These are phyloP conservation scores for Rhea americana DNA, from an alignment of 2,113 vertebrate species.

Conservation along the genomic window DNA sequence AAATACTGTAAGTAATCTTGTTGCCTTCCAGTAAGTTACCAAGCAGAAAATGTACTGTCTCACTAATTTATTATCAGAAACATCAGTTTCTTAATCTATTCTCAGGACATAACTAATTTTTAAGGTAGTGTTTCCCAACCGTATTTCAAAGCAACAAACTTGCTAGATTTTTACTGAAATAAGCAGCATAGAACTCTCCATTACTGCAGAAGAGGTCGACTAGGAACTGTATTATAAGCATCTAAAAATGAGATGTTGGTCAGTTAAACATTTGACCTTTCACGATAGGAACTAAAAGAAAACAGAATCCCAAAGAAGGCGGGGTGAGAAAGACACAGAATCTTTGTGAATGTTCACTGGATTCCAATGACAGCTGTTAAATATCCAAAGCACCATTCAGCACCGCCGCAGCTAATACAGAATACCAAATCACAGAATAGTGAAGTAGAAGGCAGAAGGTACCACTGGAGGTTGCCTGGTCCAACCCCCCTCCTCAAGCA, in stretches of 20 bases:
- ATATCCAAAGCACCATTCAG: not conserved
- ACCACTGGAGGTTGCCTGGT: no score
- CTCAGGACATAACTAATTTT: not conserved
- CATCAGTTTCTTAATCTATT: constrained; percentile 26
- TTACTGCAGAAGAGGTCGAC: not conserved
- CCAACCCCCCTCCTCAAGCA: no score
- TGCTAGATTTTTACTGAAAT: not conserved
- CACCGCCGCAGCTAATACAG: not conserved
- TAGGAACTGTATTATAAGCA: not conserved
- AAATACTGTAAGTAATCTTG: constrained; percentile 46
- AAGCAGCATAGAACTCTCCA: not conserved
- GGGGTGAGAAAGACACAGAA: not conserved
- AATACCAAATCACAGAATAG: no score
- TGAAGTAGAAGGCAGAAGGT: no score
- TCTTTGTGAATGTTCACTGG: not conserved
- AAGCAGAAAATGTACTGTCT: constrained; percentile 32
- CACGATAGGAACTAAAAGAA: not conserved
- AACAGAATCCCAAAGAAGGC: not conserved
- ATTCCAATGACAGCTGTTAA: not conserved
- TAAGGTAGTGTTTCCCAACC: not conserved
- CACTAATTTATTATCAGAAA: constrained; percentile 33
- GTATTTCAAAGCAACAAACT: not conserved
- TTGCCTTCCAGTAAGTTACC: constrained; percentile 44
- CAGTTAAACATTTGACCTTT: not conserved
- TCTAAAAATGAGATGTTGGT: no score